A percentile compares a stretch with the other conserved stretches of the same genome.
These are phyloP conservation scores for Dascillus cervinus DNA, from an alignment of 2,888 invertebrate species.

Conservation along the genomic window DNA sequence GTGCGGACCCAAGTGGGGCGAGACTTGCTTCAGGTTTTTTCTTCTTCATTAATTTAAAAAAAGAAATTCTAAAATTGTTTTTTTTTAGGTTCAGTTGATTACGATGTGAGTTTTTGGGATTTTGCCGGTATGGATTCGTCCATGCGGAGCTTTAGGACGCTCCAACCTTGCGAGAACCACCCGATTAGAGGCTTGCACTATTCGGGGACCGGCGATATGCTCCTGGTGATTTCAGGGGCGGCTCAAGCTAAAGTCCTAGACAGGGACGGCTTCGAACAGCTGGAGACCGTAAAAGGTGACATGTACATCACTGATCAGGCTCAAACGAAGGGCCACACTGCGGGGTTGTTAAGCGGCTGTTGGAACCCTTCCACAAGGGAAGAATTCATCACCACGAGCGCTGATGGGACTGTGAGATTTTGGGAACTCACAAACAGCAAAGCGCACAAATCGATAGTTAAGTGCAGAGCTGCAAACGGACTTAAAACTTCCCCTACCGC, in stretches of 20 bases:
- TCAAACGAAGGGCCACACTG: slow-evolving; percentile 86
- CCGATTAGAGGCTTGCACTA: slow-evolving; percentile 86
- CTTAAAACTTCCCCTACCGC: slow-evolving; percentile 78
- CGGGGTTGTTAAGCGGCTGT: slow-evolving; percentile 79
- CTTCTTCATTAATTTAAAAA: background rate
- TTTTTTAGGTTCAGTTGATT: slow-evolving; percentile 81
- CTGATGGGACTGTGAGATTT: slow-evolving; percentile 87
- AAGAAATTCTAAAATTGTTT: no score
- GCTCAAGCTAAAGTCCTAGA: slow-evolving; percentile 91
- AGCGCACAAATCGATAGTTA: slow-evolving; percentile 75
- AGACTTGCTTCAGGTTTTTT: slow-evolving; percentile 47
- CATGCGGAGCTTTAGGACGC: slow-evolving; percentile 81
- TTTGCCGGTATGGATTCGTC: slow-evolving; percentile 97
- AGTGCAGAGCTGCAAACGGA: slow-evolving; percentile 80
- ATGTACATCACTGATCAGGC: slow-evolving; percentile 90
- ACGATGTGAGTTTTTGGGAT: slow-evolving; percentile 96
- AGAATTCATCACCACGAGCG: slow-evolving; percentile 90
- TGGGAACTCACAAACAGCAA: slow-evolving; percentile 76
- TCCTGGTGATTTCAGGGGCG: slow-evolving; percentile 87
- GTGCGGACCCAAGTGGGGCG: slow-evolving; percentile 91
- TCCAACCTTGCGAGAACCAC: slow-evolving; percentile 95
- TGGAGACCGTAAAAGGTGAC: slow-evolving; percentile 81
- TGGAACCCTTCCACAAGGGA: slow-evolving; percentile 90
- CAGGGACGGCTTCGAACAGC: slow-evolving; percentile 86
- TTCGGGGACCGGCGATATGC: slow-evolving; percentile 87